These are phyloP conservation scores for Aphaenogaster rudis DNA, from an alignment of 1,140 invertebrate species.

Conservation along the genomic window DNA sequence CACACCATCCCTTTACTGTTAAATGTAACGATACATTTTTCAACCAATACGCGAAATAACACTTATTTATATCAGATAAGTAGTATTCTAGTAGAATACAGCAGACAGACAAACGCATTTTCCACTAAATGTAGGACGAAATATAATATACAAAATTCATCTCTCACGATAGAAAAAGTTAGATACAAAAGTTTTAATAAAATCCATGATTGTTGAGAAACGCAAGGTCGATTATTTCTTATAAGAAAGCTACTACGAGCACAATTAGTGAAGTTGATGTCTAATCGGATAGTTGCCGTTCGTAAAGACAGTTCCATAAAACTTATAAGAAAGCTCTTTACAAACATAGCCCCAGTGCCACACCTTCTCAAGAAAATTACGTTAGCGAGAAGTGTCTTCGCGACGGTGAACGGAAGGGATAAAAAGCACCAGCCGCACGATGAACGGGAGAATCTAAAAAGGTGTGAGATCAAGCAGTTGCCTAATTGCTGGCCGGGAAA, in stretches of 20 bases:
- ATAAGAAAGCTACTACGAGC: not conserved
- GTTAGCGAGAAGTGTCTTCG: slow-evolving; percentile 24
- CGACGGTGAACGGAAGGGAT: slow-evolving; percentile 16
- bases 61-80: not conserved
- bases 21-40: slow-evolving; percentile 20
- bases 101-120: not conserved
- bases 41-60: not conserved
- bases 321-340: slow-evolving; percentile 28
- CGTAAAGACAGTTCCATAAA: slow-evolving; percentile 31
- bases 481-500: slow-evolving; percentile 70
- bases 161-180: not conserved
- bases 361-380: slow-evolving; percentile 34
- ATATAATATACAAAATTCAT: not conserved
- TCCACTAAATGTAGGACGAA: not conserved
- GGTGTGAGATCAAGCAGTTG: slow-evolving; percentile 62
- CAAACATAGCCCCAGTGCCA: not conserved
- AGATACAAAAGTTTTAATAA: not conserved
- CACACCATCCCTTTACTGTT: not conserved
- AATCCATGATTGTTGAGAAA: not conserved
- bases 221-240: not conserved
- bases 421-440: slow-evolving; percentile 24
- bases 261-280: slow-evolving; percentile 4
- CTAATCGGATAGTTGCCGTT: slow-evolving; percentile 9
- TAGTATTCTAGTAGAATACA: not conserved
- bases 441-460: slow-evolving; percentile 41